Conservation (phyloP, 2,113 vertebrate species). For the Grus americana region DNA sequence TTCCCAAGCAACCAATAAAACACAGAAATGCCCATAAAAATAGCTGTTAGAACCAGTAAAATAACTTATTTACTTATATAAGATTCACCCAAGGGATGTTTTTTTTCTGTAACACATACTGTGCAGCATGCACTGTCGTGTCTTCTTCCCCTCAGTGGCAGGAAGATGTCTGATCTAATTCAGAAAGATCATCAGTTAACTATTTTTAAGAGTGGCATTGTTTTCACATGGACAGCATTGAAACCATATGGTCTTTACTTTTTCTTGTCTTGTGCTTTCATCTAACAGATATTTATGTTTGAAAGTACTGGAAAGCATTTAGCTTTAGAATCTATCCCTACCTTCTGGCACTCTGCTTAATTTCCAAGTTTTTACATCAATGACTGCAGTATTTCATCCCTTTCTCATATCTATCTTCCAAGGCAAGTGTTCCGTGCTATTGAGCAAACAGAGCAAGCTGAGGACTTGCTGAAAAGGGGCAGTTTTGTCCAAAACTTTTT, state of each 20-base stretch:
- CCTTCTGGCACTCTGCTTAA: slow-evolving; percentile 66
- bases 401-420: slow-evolving; percentile 16
- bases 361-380: slow-evolving; percentile 61
- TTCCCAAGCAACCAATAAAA: slow-evolving; percentile 22
- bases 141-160: slow-evolving; percentile 51
- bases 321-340: slow-evolving; percentile 61
- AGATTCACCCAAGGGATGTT: slow-evolving; percentile 1
- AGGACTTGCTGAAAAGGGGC: not conserved
- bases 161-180: slow-evolving; percentile 57
- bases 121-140: not conserved
- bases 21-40: slow-evolving; percentile 25
- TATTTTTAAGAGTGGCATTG: slow-evolving; percentile 56
- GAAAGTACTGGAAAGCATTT: slow-evolving; percentile 67
- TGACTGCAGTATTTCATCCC: slow-evolving; percentile 48
- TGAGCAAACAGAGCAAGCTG: not conserved
- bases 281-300: slow-evolving; percentile 71
- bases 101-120: slow-evolving; percentile 12
- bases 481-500: not conserved
- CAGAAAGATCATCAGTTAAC: slow-evolving; percentile 50
- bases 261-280: slow-evolving; percentile 66
- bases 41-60: slow-evolving; percentile 27
- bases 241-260: slow-evolving; percentile 71
- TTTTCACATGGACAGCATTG: slow-evolving; percentile 68
- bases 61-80: slow-evolving; percentile 8
- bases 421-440: not conserved